These are phyloP conservation scores for Xiphorhynchus erythropygius DNA, from an alignment of 2,797 vertebrate species.

Conservation along the genomic window DNA sequence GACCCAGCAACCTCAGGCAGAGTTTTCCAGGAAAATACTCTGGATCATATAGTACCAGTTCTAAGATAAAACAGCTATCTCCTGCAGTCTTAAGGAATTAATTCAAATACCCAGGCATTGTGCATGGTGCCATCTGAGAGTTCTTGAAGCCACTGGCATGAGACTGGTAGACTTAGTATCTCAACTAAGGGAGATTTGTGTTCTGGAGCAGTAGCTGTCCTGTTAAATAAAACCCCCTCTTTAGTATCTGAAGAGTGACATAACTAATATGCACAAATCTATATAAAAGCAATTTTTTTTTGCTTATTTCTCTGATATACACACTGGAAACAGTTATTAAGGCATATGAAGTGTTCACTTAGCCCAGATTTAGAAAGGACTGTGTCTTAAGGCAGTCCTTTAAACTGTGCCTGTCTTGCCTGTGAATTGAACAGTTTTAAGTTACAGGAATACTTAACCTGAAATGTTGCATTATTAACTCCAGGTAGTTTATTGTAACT, in stretches of 20 bases:
- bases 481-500: not conserved
- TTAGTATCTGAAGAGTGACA: not conserved
- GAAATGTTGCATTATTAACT: not conserved
- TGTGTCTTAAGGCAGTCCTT: not conserved
- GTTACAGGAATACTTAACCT: not conserved
- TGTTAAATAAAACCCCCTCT: not conserved
- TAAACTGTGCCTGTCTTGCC: not conserved
- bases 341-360: not conserved
- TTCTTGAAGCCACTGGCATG: not conserved
- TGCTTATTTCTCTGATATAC: not conserved
- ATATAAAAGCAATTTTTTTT: not conserved
- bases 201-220: not conserved
- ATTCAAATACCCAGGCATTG: not conserved
- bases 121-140: not conserved
- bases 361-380: not conserved
- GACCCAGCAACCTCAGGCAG: not conserved
- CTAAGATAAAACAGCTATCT: not conserved
- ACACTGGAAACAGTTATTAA: not conserved
- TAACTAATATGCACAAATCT: not conserved
- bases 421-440: not conserved
- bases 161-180: not conserved
- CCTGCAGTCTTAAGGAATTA: not conserved
- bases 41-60: not conserved
- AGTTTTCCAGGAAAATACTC: not conserved
- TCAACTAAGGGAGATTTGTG: not conserved